Percentiles rank a stretch among this genome's conserved stretches.
Conservation (phyloP, 2,113 vertebrate genomes). For the Galbula dea region DNA sequence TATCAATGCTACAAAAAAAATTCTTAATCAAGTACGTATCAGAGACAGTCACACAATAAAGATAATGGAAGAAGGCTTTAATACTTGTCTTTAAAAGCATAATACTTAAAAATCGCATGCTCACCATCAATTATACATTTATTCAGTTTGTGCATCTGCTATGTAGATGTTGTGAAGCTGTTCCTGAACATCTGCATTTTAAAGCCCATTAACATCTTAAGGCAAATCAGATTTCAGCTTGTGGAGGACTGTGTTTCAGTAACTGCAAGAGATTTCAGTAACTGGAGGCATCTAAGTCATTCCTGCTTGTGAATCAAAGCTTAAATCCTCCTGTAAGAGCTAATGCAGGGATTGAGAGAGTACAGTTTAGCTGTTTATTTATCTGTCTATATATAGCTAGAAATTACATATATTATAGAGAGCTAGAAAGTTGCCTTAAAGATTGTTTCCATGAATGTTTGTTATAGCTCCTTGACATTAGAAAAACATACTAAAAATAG, state of each 20-base stretch:
- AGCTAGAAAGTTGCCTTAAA: background rate
- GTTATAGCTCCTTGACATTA: background rate
- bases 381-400: background rate
- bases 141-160: constrained; percentile 4
- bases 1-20: background rate
- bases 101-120: background rate
- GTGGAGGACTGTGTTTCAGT: background rate
- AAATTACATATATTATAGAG: too few relatives aligned
- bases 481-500: background rate
- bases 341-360: constrained; percentile 2
- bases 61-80: background rate
- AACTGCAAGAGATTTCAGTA: background rate
- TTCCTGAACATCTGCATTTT: constrained; percentile 22
- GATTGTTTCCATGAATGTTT: background rate
- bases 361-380: background rate
- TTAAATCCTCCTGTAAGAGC: background rate
- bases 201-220: constrained; percentile 26
- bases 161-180: background rate
- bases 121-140: background rate
- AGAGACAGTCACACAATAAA: background rate
- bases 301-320: background rate
- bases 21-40: background rate
- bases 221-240: constrained; percentile 52
- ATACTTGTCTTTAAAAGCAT: background rate
- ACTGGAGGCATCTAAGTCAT: constrained; percentile 13